Percentiles rank a stretch among this genome's conserved stretches.
phyloP scores from a whole-genome alignment of 1,140 invertebrate genomes.

The Riptortus pedestris region DNA sequence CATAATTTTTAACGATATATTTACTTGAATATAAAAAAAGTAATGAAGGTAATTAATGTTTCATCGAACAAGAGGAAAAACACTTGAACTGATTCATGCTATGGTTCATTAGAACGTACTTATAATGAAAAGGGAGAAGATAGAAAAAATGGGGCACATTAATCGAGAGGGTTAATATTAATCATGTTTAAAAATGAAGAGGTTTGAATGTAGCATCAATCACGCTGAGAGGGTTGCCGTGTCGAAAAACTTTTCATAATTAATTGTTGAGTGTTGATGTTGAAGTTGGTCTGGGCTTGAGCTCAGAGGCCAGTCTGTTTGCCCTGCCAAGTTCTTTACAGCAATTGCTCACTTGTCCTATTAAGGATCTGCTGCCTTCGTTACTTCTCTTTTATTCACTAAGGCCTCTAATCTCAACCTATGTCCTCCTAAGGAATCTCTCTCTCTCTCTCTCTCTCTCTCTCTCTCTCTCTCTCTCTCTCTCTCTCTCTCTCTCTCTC shows the following conservation, averaged over 20 bases:
- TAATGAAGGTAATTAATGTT: no score
- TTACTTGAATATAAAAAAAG: no score
- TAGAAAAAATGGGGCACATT: not conserved
- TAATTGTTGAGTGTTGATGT: conserved; percentile 2
- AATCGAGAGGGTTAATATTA: not conserved
- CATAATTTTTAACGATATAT: no score
- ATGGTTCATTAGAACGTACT: not conserved
- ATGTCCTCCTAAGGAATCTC: no score
- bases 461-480: no score
- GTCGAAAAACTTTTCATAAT: conserved; percentile 8
- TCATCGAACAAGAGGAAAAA: no score
- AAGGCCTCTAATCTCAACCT: no score
- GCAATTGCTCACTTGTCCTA: not conserved
- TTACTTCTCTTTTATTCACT: no score
- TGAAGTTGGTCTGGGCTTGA: not conserved
- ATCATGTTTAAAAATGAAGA: conserved; percentile 7
- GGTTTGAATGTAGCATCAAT: not conserved
- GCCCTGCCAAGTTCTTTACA: not conserved
- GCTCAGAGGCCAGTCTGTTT: not conserved
- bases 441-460: no score
- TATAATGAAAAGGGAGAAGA: not conserved
- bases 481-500: no score
- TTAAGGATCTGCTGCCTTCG: not conserved
- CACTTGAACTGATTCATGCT: no score
- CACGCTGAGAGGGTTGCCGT: not conserved